A percentile compares a stretch with the other conserved stretches of the same genome.
Evolutionary conservation across 92 coral and sea anemone species (phyloP).

Genomic region (Palythoa grandiflora): DNA sequence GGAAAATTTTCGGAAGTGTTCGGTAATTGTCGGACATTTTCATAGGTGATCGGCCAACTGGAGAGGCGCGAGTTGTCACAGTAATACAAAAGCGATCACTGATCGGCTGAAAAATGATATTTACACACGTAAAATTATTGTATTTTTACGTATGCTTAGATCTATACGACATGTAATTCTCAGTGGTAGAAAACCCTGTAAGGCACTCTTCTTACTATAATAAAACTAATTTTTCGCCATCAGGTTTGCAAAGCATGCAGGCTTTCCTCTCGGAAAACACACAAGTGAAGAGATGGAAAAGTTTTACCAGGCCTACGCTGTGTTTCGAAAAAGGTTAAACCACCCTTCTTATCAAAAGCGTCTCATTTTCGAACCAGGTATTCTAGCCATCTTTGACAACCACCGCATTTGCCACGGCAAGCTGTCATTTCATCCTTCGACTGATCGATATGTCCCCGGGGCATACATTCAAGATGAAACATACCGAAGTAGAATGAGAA

Average conservation of each 20-base stretch:
- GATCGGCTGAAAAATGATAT: too few species aligned
- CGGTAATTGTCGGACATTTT: too few species aligned
- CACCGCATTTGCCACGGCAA: constrained; percentile 39
- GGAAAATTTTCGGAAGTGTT: too few species aligned
- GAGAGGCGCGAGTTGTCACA: too few species aligned
- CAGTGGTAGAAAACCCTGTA: too few species aligned
- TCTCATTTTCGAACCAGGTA: constrained; percentile 29
- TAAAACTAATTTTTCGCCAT: background rate
- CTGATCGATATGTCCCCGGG: constrained; percentile 40
- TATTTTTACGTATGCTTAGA: too few species aligned
- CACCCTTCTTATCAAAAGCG: constrained; percentile 41
- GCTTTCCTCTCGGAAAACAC: constrained; percentile 41
- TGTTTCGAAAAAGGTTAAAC: constrained; percentile 46
- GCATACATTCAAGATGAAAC: constrained; percentile 38
- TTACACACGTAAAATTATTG: too few species aligned
- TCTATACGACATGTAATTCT: too few species aligned
- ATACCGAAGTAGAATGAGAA: constrained; percentile 59
- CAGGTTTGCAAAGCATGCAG: constrained; percentile 45
- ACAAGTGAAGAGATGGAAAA: constrained; percentile 48
- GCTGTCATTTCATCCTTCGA: constrained; percentile 35
- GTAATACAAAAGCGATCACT: too few species aligned
- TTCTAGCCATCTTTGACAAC: constrained; percentile 38
- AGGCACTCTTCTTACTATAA: too few species aligned
- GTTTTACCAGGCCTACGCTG: constrained; percentile 51
- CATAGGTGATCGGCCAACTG: too few species aligned